phyloP scores from a whole-genome alignment of 1,140 invertebrate species.

The Zaprionus taronus region DNA sequence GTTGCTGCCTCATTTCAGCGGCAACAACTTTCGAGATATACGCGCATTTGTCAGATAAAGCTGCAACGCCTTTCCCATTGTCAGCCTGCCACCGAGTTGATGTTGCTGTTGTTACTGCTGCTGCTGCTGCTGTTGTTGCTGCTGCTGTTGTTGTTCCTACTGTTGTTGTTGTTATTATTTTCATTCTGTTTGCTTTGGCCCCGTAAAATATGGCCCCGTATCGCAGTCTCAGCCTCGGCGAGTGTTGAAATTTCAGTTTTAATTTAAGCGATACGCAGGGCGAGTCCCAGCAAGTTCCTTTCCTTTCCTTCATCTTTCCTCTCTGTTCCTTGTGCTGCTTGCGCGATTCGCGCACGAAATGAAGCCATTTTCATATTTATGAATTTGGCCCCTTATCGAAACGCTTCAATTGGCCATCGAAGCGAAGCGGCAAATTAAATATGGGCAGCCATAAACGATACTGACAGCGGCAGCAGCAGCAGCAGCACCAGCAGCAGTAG shows the following conservation, averaged over 20 bases:
- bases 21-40: conserved; percentile 77
- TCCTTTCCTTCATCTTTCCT: background rate
- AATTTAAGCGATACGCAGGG: conserved; percentile 79
- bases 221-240: conserved; percentile 44
- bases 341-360: conserved; percentile 53
- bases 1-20: conserved; percentile 43
- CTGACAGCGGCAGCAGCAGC: conserved; percentile 57
- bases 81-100: conserved; percentile 62
- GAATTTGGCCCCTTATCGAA: conserved; percentile 77
- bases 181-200: conserved; percentile 43
- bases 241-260: conserved; percentile 82
- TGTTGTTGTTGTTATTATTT: conserved; percentile 21
- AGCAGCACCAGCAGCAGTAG: background rate
- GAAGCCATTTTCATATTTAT: conserved; percentile 83
- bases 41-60: conserved; percentile 81
- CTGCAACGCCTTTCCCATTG: conserved; percentile 78
- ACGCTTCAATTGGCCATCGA: conserved; percentile 77
- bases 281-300: conserved; percentile 32
- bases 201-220: conserved; percentile 71
- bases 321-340: too few species aligned
- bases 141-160: conserved; percentile 13
- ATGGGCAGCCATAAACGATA: conserved; percentile 82
- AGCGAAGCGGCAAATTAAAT: conserved; percentile 71
- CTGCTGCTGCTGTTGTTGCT: background rate
- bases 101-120: conserved; percentile 7